These are phyloP conservation scores for Numenius phaeopus DNA, from an alignment of 2,797 vertebrate species.

Conservation along the genomic window DNA sequence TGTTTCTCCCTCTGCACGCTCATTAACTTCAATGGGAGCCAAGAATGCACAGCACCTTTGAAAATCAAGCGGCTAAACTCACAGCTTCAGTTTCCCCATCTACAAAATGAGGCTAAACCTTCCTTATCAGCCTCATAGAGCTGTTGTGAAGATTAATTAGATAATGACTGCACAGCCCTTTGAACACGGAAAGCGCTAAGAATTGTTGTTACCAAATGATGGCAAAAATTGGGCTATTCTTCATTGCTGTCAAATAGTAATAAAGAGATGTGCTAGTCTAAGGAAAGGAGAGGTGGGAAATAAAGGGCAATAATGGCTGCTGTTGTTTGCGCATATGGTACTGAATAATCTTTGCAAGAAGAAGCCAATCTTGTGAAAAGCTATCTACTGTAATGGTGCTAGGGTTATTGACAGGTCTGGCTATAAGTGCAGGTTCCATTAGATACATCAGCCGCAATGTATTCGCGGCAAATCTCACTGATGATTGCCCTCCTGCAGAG, in stretches of 20 bases:
- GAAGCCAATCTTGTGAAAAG: conserved; percentile 78
- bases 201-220: conserved; percentile 73
- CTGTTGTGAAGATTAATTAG: conserved; percentile 73
- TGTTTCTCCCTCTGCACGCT: not conserved
- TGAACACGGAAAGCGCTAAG: conserved; percentile 64
- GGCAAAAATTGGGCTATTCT: conserved; percentile 71
- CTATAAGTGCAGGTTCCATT: conserved; percentile 80
- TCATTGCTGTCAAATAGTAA: conserved; percentile 73
- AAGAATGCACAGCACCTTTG: conserved; percentile 51
- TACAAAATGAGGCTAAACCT: conserved; percentile 61
- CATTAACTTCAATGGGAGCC: conserved; percentile 53
- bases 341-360: conserved; percentile 79
- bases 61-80: conserved; percentile 60
- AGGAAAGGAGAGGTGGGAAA: conserved; percentile 71
- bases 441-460: conserved; percentile 77
- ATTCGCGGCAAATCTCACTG: conserved; percentile 76
- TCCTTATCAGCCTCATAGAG: conserved; percentile 53
- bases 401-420: conserved; percentile 79
- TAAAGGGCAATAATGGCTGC: conserved; percentile 76
- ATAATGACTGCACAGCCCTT: conserved; percentile 66
- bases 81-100: conserved; percentile 54
- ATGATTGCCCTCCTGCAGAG: conserved; percentile 80
- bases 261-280: conserved; percentile 65
- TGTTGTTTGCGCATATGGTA: conserved; percentile 77
- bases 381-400: conserved; percentile 78